These are phyloP conservation scores for Oedothorax gibbosus DNA, from an alignment of 1,140 invertebrate species.

Conservation along the genomic window DNA sequence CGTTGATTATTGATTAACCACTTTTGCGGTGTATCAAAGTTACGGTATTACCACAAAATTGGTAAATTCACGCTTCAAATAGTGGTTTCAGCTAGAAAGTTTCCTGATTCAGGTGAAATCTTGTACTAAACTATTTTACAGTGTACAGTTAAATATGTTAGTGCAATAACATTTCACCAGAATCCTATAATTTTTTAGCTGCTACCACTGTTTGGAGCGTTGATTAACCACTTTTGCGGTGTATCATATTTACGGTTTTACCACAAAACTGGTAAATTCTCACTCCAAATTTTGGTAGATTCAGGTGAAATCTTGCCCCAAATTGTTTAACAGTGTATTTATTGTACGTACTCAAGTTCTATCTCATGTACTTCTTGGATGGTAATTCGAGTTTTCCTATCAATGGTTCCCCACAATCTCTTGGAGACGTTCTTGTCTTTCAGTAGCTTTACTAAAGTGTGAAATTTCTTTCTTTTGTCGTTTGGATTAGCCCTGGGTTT, in stretches of 20 bases:
- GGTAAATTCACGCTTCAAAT: no score
- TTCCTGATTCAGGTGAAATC: not conserved
- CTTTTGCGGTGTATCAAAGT: no score
- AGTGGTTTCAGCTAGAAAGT: no score
- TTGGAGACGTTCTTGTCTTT: not conserved
- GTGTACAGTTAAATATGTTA: not conserved
- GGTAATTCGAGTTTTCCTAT: not conserved
- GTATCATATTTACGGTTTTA: no score
- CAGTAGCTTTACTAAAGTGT: not conserved
- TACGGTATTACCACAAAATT: no score
- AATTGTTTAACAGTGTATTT: no score
- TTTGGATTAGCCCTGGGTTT: not conserved
- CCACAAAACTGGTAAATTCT: no score
- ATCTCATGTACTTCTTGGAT: constrained; percentile 12
- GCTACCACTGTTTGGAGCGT: no score
- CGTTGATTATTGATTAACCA: not conserved
- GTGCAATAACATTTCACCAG: not conserved
- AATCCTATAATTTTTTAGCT: not conserved
- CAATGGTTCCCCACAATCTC: not conserved
- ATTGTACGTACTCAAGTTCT: not conserved
- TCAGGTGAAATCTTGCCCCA: no score
- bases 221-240: no score
- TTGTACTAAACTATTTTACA: not conserved
- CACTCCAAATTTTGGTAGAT: no score
- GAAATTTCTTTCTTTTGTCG: constrained; percentile 19